Conservation (phyloP, 2,888 invertebrate genomes). For the Phengaris arion region DNA sequence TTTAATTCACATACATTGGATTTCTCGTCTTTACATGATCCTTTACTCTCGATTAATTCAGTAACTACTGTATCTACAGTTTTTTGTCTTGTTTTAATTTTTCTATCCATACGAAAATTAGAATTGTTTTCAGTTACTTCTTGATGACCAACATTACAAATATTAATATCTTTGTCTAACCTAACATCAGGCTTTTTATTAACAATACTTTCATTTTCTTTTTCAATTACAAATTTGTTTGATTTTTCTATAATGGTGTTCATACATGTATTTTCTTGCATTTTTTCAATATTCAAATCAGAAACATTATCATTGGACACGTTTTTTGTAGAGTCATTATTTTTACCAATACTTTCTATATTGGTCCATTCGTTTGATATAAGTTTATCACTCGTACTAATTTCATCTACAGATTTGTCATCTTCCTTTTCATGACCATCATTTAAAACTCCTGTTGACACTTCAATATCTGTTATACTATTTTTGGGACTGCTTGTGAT, state of each 20-base stretch:
- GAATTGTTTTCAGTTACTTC: neutral
- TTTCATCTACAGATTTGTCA: neutral
- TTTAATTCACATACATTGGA: neutral
- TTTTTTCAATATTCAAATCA: neutral
- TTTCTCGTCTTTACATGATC: neutral
- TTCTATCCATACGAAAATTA: slow-evolving; percentile 9
- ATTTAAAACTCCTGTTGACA: neutral
- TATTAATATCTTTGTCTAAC: neutral
- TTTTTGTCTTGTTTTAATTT: slow-evolving; percentile 12
- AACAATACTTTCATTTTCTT: slow-evolving; percentile 19
- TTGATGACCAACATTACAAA: neutral
- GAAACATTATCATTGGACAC: neutral
- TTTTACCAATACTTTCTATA: neutral
- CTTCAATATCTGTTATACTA: neutral
- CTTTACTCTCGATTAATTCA: neutral
- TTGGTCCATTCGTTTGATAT: neutral
- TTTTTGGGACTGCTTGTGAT: slow-evolving; percentile 18
- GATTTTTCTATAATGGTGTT: neutral
- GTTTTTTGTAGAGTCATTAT: neutral
- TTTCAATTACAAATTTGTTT: neutral
- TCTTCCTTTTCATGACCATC: neutral
- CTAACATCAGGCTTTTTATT: neutral
- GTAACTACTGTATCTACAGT: neutral
- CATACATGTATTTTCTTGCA: neutral
- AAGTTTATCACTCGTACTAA: neutral